These are phyloP conservation scores for Bolborhynchus lineola DNA, from an alignment of 2,113 vertebrate species.

Conservation along the genomic window DNA sequence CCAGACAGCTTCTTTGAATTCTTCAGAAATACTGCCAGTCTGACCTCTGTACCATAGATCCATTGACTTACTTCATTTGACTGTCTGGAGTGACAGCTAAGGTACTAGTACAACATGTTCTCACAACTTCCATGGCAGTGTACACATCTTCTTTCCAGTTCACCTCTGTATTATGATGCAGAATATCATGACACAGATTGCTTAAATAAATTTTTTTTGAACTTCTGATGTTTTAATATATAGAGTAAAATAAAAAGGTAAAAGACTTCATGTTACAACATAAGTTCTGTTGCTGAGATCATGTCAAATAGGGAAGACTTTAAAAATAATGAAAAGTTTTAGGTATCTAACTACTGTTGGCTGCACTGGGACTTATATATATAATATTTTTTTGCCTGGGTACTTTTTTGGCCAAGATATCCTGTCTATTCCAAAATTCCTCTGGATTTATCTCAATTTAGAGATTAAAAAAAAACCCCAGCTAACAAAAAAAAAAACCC, in stretches of 20 bases:
- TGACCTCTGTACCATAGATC: conserved; percentile 64
- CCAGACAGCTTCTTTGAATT: conserved; percentile 68
- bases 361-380: background rate
- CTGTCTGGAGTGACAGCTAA: conserved; percentile 67
- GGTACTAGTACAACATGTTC: conserved; percentile 68
- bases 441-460: background rate
- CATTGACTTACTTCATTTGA: conserved; percentile 67
- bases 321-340: background rate
- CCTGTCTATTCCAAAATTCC: background rate
- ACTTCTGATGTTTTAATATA: background rate
- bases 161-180: conserved; percentile 51
- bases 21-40: conserved; percentile 61
- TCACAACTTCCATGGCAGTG: conserved; percentile 51
- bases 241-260: background rate
- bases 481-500: background rate
- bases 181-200: conserved; percentile 1
- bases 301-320: background rate
- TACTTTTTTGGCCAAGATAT: background rate
- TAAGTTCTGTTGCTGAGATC: background rate
- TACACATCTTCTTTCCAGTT: conserved; percentile 33
- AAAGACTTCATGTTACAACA: background rate
- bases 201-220: background rate
- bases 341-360: background rate
- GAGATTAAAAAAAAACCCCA: background rate
- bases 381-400: background rate